These are phyloP conservation scores for Artibeus lituratus DNA, from an alignment of 2,797 vertebrate genomes.

Conservation along the genomic window DNA sequence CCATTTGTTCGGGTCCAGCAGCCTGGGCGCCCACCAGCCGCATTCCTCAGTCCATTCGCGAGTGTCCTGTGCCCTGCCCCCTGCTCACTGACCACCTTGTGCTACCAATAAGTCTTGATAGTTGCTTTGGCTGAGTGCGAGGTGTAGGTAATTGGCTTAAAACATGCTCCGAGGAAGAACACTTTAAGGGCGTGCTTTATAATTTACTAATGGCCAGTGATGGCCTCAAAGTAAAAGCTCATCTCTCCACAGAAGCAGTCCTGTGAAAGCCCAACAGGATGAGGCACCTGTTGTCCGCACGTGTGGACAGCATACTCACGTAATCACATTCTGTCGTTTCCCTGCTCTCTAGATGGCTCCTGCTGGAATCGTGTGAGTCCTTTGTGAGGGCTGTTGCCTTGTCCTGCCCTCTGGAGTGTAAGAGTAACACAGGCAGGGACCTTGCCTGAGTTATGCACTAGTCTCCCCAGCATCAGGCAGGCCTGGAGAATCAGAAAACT, in stretches of 20 bases:
- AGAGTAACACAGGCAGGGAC: not conserved
- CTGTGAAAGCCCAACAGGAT: not conserved
- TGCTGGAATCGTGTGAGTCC: not conserved
- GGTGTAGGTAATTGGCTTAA: not conserved
- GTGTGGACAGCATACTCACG: not conserved
- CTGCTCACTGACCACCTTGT: not conserved
- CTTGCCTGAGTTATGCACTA: accelerated
- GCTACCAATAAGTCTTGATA: not conserved
- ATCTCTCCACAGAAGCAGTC: not conserved
- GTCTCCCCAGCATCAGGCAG: not conserved
- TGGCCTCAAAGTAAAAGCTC: not conserved
- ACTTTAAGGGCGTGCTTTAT: not conserved
- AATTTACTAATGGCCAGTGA: not conserved
- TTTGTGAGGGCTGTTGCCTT: not conserved
- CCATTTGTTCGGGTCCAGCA: not conserved
- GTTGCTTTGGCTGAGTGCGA: not conserved
- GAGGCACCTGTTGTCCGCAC: not conserved
- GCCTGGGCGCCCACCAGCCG: not conserved
- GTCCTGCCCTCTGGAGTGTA: not conserved
- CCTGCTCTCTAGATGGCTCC: not conserved
- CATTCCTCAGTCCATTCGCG: not conserved
- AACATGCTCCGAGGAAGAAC: not conserved
- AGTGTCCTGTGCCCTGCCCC: not conserved
- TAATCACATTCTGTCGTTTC: not conserved
- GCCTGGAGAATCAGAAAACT: not conserved